Base-by-base conservation (phyloP, 2,888 invertebrate species). In the Sericinus montela region DNA sequence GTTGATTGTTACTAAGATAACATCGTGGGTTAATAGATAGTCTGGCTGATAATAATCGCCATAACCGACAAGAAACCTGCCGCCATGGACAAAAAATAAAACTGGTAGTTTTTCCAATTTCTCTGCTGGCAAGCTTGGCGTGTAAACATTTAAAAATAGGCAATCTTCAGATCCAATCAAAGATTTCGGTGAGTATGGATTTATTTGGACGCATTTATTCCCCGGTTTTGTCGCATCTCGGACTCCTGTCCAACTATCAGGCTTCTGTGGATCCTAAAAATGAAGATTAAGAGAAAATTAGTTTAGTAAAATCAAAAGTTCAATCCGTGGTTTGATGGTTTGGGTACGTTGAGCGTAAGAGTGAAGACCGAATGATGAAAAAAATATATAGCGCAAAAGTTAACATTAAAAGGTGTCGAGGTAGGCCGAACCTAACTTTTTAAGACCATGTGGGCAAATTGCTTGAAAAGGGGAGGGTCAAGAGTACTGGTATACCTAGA, bases 131-230 rank as follows among this genome's bases (percentile, higher is more conserved):
- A 93, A 74, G 49, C 78, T 74, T 29, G 93, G 93, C 0, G 91
- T 91, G 70, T 92, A 93, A 1, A 94, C 89, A 63, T 93, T 94
- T 46, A 94, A 66, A 60, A 92, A 93, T 0, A 94, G 81, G 58
- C 94, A 94, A 65, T 94, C 93, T 71, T 94, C 94, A 0, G 71
- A 78, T 0, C 92, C 92, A 19, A 86, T 81, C 28, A 91, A 62
- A 0, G 75, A 60, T 11, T 54, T 55, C 19, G 69, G 70, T 3
- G 57, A 67, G 14, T 84, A 80, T 0, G 90, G 86, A 53, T 90
- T 83, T 0, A 88, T 69, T 60, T 88, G 87, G n/a, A 75, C 69
- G 52, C 83, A 79, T 61, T 70, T 84, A 54, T 75, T 75, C 0
- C 86, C 84, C 3, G 85, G 84, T 61, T 74, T 76, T 0, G 78